These are phyloP conservation scores for Pantala flavescens DNA, from an alignment of 1,140 invertebrate species.

Conservation along the genomic window DNA sequence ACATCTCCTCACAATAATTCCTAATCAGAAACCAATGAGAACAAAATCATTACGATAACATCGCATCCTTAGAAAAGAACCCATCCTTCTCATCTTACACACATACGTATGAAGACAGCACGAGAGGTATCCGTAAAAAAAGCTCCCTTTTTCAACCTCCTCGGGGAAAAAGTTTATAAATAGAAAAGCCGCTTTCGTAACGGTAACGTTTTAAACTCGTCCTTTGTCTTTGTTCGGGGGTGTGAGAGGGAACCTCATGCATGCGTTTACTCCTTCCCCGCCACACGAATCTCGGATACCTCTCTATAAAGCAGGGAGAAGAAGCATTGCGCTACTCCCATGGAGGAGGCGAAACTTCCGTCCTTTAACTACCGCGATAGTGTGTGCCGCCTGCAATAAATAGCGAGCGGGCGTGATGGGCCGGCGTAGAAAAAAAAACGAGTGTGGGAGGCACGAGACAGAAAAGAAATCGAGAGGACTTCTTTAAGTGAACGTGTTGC, in stretches of 20 bases:
- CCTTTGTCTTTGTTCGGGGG: background rate
- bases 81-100: too few relatives aligned
- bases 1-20: too few relatives aligned
- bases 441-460: background rate
- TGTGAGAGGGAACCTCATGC: background rate
- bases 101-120: too few relatives aligned
- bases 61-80: too few relatives aligned
- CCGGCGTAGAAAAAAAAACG: background rate
- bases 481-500: too few relatives aligned
- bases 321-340: background rate
- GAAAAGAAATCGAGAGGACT: background rate
- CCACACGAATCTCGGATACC: background rate
- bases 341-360: background rate
- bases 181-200: too few relatives aligned
- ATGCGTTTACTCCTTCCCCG: background rate
- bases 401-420: background rate
- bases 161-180: too few relatives aligned
- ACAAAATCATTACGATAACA: too few relatives aligned
- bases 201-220: background rate
- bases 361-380: background rate
- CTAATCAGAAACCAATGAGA: too few relatives aligned
- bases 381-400: background rate
- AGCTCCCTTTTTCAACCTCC: too few relatives aligned
- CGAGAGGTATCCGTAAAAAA: too few relatives aligned
- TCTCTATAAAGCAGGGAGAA: background rate